Evolutionary conservation across 1,140 invertebrate species (phyloP).

Genomic region (Sarcophaga bullata): DNA sequence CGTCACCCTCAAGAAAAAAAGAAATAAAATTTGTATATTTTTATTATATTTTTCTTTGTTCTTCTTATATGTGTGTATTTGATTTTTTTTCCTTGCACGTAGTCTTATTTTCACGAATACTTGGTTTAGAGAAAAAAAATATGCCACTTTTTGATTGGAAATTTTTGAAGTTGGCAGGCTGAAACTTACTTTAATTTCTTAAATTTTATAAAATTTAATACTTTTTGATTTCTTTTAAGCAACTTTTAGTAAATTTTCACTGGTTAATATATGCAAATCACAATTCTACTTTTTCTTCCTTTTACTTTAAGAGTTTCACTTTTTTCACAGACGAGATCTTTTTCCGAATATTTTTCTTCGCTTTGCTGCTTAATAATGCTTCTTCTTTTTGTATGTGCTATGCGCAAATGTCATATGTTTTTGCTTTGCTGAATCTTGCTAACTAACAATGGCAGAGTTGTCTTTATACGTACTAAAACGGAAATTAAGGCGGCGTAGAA

Average conservation of each 20-base stretch:
- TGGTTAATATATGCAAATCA: slow-evolving; percentile 3
- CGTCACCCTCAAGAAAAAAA: slow-evolving; percentile 17
- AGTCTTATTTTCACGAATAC: slow-evolving; percentile 17
- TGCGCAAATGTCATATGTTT: slow-evolving; percentile 23
- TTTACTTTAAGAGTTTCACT: slow-evolving; percentile 18
- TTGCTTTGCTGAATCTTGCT: background rate
- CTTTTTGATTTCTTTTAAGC: background rate
- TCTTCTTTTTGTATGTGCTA: slow-evolving; percentile 35
- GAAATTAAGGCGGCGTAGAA: background rate
- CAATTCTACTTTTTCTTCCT: slow-evolving; percentile 13
- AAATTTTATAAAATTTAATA: background rate
- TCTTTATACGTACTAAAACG: background rate
- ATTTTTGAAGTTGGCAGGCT: background rate
- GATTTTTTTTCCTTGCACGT: background rate
- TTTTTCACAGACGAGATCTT: slow-evolving; percentile 26
- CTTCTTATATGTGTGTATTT: slow-evolving; percentile 19
- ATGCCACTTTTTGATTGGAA: background rate
- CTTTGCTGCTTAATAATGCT: slow-evolving; percentile 23
- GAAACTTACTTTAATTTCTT: slow-evolving; percentile 7
- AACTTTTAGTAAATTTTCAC: slow-evolving; percentile 6
- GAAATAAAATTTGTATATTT: slow-evolving; percentile 6
- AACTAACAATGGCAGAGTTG: background rate
- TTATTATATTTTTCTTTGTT: slow-evolving; percentile 1
- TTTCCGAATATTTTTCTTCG: slow-evolving; percentile 22
- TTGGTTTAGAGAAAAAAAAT: slow-evolving; percentile 3